Evolutionary conservation across 1,140 invertebrate species (phyloP), one percentile per base, ranked within the genome.

Genomic region (Bathynomus jamesi): DNA sequence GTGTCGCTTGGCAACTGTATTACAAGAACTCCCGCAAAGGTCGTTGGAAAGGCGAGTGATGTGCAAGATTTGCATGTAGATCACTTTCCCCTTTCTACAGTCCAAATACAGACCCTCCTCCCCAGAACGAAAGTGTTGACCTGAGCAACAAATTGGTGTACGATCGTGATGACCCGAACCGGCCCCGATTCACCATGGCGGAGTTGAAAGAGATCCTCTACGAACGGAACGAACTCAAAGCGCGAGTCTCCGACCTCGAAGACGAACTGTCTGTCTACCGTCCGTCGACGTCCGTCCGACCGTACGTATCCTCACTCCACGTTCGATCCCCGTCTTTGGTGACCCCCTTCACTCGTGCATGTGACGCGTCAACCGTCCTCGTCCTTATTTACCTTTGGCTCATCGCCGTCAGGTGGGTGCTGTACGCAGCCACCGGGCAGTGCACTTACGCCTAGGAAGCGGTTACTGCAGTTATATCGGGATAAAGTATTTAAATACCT

Each of bases 201-300:
- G 95, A 98, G 81, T 83, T 98, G 5, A 87, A 90, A 79, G 91
- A 92, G 79, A 93, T 96, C 77, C 83, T 96, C 10, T 88, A 92
- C 79, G 93, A 96, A 82, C 85, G 93, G 76, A 95, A 96, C 81
- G 90, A 93, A 81, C 83, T 95, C 13, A 95, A 95, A 84, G 88
- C 90, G 25, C 87, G 89, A 80, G 87, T 95, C 21, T 90, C 89
- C 78, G 90, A 94, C 80, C 84, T 95, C 13, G 92, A 95, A 82
- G 93, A 96, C 78, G 92, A 95, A 83, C 80, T 95, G 61, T 88
- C 88, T 74, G 83, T 87, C 27, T 88, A 90, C 79, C 86, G 89
- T 78, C 89, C 83, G 27, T 61, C 67, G 5, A 46, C 40, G 40
- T 53, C 40, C 40, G 40, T 53, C 11, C 13, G 40, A 53, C 40